phyloP scores from a whole-genome alignment of 2,113 vertebrate species.

The Hoplias malabaricus region DNA sequence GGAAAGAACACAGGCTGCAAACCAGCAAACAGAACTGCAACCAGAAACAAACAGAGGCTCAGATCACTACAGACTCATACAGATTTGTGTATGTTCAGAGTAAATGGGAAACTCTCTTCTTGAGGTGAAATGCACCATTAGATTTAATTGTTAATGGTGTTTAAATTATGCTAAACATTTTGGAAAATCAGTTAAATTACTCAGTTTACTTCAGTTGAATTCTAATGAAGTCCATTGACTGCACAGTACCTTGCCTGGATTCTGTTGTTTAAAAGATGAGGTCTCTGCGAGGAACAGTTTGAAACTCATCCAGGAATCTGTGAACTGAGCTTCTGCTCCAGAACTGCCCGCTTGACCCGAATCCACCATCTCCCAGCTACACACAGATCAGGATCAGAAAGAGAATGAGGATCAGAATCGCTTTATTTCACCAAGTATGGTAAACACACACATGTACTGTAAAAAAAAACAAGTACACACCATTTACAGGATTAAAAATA shows the following conservation, averaged over 20 bases:
- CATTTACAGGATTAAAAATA: too few relatives aligned
- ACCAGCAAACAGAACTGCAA: constrained; percentile 94
- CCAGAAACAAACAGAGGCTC: constrained; percentile 29
- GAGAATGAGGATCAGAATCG: too few relatives aligned
- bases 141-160: too few relatives aligned
- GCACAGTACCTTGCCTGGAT: constrained; percentile 90
- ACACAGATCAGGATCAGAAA: constrained; percentile 33
- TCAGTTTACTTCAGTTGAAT: too few relatives aligned
- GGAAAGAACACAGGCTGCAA: constrained; percentile 93
- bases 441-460: too few relatives aligned
- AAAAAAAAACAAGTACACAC: too few relatives aligned
- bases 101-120: too few relatives aligned
- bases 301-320: constrained; percentile 83
- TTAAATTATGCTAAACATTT: too few relatives aligned
- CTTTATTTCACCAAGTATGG: too few relatives aligned
- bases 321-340: constrained; percentile 79
- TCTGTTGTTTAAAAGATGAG: constrained; percentile 92
- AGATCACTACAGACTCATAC: not conserved
- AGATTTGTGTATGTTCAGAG: not conserved
- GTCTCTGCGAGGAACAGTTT: constrained; percentile 90
- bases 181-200: too few relatives aligned
- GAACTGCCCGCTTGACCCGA: constrained; percentile 79
- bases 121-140: too few relatives aligned
- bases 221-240: not conserved
- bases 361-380: constrained; percentile 85